A percentile compares a stretch with the other conserved stretches of the same genome.
Evolutionary conservation across 2,113 vertebrate species (phyloP).

Genomic region (Rhea americana): DNA sequence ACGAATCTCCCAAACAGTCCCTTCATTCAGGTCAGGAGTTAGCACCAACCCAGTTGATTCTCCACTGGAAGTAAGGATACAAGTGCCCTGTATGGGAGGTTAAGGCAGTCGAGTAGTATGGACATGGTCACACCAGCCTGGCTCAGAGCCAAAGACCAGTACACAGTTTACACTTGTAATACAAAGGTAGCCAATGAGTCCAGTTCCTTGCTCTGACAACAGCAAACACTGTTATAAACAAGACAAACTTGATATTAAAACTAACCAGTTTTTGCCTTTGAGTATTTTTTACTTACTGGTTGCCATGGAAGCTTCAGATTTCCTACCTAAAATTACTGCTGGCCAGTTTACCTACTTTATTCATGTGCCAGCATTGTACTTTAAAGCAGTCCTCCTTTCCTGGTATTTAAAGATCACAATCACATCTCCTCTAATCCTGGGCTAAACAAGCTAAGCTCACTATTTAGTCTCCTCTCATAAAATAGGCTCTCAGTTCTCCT

Average conservation of each 20-base stretch:
- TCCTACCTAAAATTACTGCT: conserved; percentile 41
- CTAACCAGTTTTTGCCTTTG: conserved; percentile 15
- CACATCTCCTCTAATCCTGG: neutral
- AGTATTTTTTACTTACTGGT: conserved; percentile 36
- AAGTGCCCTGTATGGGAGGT: rapidly evolving
- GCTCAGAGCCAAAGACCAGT: neutral
- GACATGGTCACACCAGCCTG: neutral
- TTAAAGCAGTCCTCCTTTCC: neutral
- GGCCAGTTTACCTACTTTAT: neutral
- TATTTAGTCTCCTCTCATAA: neutral
- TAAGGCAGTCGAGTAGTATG: neutral
- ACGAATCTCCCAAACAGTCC: neutral
- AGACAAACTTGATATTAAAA: conserved; percentile 34
- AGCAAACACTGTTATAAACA: neutral
- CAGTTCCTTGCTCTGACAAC: conserved; percentile 41
- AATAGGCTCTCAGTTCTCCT: neutral
- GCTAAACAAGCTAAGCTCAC: neutral
- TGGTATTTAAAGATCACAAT: neutral
- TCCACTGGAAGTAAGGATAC: neutral
- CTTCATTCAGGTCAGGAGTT: neutral
- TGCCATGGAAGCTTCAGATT: conserved; percentile 34
- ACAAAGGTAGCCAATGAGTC: neutral
- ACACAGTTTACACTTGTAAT: neutral
- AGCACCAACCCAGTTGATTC: too few relatives aligned
- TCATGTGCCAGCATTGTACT: neutral